Conservation (phyloP, 2,888 invertebrate genomes). For the Ptychoptera albimana region DNA sequence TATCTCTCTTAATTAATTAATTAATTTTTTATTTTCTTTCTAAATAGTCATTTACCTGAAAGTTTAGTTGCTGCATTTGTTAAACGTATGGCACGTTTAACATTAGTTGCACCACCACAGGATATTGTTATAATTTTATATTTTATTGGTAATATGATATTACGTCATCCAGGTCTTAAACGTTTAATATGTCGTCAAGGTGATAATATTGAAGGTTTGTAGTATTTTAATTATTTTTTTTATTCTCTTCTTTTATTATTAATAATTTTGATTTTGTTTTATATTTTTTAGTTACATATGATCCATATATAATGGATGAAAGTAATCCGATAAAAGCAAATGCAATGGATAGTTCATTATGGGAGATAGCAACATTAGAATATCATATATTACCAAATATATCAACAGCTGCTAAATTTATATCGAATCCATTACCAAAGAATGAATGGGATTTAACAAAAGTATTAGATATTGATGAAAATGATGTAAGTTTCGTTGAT, state of each 20-base stretch:
- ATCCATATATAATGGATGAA: slow-evolving; percentile 78
- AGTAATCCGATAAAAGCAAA: slow-evolving; percentile 58
- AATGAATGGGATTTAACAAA: slow-evolving; percentile 52
- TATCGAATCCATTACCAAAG: slow-evolving; percentile 46
- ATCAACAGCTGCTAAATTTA: slow-evolving; percentile 52
- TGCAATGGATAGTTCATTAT: slow-evolving; percentile 78
- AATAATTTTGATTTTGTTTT: too few species aligned
- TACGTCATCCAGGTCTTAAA: slow-evolving; percentile 71
- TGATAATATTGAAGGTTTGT: slow-evolving; percentile 24
- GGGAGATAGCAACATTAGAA: slow-evolving; percentile 77
- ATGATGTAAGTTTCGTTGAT: slow-evolving; percentile 34
- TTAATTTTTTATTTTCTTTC: slow-evolving; percentile 30
- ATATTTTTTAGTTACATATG: slow-evolving; percentile 28
- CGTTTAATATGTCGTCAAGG: slow-evolving; percentile 40
- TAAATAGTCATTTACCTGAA: slow-evolving; percentile 61
- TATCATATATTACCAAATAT: slow-evolving; percentile 57
- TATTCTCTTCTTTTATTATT: too few species aligned
- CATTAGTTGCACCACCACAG: slow-evolving; percentile 66
- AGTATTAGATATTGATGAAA: slow-evolving; percentile 45
- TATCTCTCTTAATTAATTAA: not conserved
- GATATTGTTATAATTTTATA: slow-evolving; percentile 60
- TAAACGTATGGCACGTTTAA: slow-evolving; percentile 72
- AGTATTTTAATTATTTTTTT: too few species aligned
- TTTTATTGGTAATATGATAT: slow-evolving; percentile 71
- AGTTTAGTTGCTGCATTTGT: slow-evolving; percentile 84